These are phyloP conservation scores for Nineta flava DNA, from an alignment of 2,888 invertebrate genomes.

Conservation along the genomic window DNA sequence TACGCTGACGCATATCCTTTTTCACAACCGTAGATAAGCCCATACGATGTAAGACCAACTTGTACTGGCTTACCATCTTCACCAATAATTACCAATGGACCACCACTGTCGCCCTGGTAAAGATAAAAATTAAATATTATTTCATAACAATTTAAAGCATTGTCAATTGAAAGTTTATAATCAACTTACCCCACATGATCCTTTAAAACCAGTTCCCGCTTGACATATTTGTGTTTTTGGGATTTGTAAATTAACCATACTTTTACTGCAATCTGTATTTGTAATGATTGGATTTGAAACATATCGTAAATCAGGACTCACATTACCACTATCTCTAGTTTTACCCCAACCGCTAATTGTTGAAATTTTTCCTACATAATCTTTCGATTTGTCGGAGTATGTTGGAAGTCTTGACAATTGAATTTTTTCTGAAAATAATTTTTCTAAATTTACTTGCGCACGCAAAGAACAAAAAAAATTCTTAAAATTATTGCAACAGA, in stretches of 20 bases:
- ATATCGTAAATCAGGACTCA: neutral
- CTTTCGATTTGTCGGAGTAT: neutral
- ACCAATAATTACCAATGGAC: constrained; percentile 14
- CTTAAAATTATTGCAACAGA: neutral
- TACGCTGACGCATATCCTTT: constrained; percentile 16
- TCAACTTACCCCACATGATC: constrained; percentile 18
- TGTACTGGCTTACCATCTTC: constrained; percentile 10
- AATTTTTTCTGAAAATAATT: constrained; percentile 2
- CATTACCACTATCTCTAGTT: neutral
- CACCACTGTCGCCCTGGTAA: constrained; percentile 19
- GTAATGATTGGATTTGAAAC: neutral
- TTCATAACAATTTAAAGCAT: too few relatives aligned
- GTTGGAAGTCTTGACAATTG: neutral
- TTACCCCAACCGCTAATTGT: constrained; percentile 6
- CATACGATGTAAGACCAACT: constrained; percentile 18
- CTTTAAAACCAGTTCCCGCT: neutral
- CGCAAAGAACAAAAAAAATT: too few relatives aligned
- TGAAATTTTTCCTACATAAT: neutral
- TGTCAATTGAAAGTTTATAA: constrained; percentile 13
- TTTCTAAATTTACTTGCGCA: too few relatives aligned
- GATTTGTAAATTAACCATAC: neutral
- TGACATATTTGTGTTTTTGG: neutral
- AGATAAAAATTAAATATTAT: too few relatives aligned
- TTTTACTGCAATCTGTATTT: neutral
- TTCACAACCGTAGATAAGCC: constrained; percentile 15